A percentile compares a stretch with the other conserved stretches of the same genome.
phyloP scores from a whole-genome alignment of 2,113 vertebrate species.

The Limanda limanda region DNA sequence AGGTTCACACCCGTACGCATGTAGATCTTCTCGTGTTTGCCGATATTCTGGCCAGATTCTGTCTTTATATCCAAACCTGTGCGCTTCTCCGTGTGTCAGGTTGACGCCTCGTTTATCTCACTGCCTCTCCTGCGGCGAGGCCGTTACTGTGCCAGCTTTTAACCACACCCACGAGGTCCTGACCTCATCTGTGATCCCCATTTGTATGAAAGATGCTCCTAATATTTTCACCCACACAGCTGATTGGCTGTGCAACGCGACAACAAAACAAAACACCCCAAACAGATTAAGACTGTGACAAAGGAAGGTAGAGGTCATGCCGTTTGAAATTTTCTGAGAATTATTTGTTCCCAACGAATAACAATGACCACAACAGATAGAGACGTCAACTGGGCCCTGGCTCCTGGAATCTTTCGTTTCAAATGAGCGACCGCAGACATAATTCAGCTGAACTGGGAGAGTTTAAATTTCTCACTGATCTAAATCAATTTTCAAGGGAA shows the following conservation, averaged over 20 bases:
- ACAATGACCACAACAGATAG: background rate
- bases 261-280: too few relatives aligned
- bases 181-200: background rate
- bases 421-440: background rate
- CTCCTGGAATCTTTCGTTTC: background rate
- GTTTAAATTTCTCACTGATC: too few relatives aligned
- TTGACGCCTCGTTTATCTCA: too few relatives aligned
- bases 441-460: too few relatives aligned
- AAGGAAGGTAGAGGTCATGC: background rate
- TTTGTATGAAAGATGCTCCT: background rate
- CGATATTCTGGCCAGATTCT: slow-evolving; percentile 21
- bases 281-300: background rate
- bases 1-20: slow-evolving; percentile 33
- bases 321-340: background rate
- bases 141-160: background rate
- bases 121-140: background rate
- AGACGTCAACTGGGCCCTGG: background rate
- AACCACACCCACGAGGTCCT: background rate
- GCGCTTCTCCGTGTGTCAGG: background rate
- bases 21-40: slow-evolving; percentile 49
- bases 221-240: background rate
- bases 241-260: background rate
- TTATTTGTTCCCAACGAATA: background rate
- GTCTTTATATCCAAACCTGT: slow-evolving; percentile 10
- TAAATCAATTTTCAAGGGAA: too few relatives aligned